Conservation (phyloP, 2,797 vertebrate species). For the Labroides dimidiatus region DNA sequence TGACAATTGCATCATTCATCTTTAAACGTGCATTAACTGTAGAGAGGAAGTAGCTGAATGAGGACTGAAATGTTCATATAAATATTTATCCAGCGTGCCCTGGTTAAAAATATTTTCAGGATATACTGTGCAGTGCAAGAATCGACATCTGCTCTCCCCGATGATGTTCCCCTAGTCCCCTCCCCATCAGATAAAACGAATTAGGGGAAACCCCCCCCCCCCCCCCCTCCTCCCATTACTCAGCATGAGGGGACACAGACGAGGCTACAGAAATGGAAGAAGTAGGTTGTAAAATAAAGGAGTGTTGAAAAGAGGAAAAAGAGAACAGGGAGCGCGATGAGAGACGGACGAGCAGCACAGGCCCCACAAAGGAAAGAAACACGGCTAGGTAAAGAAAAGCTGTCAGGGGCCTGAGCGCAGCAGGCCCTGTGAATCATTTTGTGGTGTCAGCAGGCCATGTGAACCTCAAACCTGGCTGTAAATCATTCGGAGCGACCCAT, state of each 20-base stretch:
- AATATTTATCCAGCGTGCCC: too few relatives aligned
- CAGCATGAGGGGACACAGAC: slow-evolving; percentile 18
- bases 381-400: slow-evolving; percentile 27
- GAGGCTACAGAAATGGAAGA: slow-evolving; percentile 8
- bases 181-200: slow-evolving; percentile 30
- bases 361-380: slow-evolving; percentile 37
- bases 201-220: slow-evolving; percentile 24
- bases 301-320: slow-evolving; percentile 26
- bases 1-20: too few relatives aligned
- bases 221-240: too few relatives aligned
- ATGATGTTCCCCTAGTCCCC: slow-evolving; percentile 35
- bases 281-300: slow-evolving; percentile 14
- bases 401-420: slow-evolving; percentile 26
- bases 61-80: too few relatives aligned
- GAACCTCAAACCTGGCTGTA: slow-evolving; percentile 43
- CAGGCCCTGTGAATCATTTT: slow-evolving; percentile 53
- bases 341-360: slow-evolving; percentile 26
- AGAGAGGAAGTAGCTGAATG: too few relatives aligned
- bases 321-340: slow-evolving; percentile 22
- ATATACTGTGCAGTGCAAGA: not conserved
- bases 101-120: too few relatives aligned
- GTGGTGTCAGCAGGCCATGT: slow-evolving; percentile 37
- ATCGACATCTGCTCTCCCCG: slow-evolving; percentile 4
- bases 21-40: too few relatives aligned
- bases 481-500: slow-evolving; percentile 36